phyloP scores from a whole-genome alignment of 2,888 invertebrate species.

The Diplolepis rosae region DNA sequence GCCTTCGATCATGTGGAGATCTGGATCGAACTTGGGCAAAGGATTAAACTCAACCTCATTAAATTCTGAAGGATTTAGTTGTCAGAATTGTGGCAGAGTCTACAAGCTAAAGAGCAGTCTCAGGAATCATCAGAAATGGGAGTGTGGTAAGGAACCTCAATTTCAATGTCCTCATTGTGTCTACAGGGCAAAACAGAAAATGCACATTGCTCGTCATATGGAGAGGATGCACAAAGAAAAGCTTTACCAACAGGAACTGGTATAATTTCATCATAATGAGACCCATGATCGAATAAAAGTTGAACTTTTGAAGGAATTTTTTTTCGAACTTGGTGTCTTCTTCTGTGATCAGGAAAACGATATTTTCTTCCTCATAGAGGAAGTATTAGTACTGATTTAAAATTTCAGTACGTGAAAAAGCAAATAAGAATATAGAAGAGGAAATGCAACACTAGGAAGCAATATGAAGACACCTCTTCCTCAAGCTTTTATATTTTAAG shows the following conservation, averaged over 20 bases:
- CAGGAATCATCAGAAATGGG: conserved; percentile 67
- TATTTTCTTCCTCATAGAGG: neutral
- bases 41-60: conserved; percentile 47
- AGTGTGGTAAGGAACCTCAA: conserved; percentile 72
- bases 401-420: neutral
- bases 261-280: conserved; percentile 32
- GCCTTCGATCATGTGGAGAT: conserved; percentile 70
- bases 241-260: conserved; percentile 48
- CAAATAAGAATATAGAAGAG: neutral
- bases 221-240: conserved; percentile 67
- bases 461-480: neutral
- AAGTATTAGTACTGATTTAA: too few species aligned
- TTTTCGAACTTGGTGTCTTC: neutral
- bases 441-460: neutral
- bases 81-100: conserved; percentile 85
- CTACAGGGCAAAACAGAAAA: conserved; percentile 59
- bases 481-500: neutral
- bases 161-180: conserved; percentile 69
- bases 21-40: conserved; percentile 63
- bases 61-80: conserved; percentile 77
- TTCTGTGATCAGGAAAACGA: neutral
- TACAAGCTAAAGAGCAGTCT: conserved; percentile 67
- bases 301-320: neutral
- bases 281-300: neutral
- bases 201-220: conserved; percentile 65